These are phyloP conservation scores for Myzus persicae DNA, from an alignment of 1,140 invertebrate genomes.

Conservation along the genomic window DNA sequence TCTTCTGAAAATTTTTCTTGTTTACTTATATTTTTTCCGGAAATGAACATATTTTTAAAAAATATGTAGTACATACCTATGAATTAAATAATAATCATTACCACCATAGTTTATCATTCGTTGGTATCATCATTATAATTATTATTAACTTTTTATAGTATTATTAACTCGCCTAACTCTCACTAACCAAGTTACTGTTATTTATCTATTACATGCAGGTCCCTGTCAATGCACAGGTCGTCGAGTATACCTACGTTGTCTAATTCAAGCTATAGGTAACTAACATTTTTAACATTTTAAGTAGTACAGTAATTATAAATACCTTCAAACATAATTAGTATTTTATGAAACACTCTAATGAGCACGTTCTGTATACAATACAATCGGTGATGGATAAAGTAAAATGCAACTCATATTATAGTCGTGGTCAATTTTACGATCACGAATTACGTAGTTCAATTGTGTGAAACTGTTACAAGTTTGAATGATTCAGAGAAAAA, in stretches of 20 bases:
- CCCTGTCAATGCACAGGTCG: constrained; percentile 79
- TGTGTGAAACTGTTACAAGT: not conserved
- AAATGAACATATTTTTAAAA: not conserved
- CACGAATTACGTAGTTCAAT: not conserved
- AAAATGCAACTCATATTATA: not conserved
- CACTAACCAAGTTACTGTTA: constrained; percentile 62
- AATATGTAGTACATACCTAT: not conserved
- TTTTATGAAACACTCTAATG: not conserved
- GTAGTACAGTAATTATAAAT: not conserved
- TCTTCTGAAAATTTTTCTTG: not conserved
- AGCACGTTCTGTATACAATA: constrained; percentile 7
- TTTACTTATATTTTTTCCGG: not conserved
- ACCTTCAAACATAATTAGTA: not conserved
- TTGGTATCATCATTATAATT: not conserved
- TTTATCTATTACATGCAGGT: constrained; percentile 64
- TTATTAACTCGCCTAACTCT: constrained; percentile 16
- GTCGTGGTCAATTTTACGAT: not conserved
- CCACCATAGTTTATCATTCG: not conserved
- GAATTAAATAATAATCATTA: not conserved
- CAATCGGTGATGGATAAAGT: not conserved
- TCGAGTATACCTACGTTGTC: constrained; percentile 86
- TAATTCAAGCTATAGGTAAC: constrained; percentile 80
- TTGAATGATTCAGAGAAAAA: not conserved
- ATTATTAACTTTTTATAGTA: constrained; percentile 62
- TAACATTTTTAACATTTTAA: constrained; percentile 48